Conservation (phyloP, 1,140 invertebrate species). For the Drosophila setifemur region DNA sequence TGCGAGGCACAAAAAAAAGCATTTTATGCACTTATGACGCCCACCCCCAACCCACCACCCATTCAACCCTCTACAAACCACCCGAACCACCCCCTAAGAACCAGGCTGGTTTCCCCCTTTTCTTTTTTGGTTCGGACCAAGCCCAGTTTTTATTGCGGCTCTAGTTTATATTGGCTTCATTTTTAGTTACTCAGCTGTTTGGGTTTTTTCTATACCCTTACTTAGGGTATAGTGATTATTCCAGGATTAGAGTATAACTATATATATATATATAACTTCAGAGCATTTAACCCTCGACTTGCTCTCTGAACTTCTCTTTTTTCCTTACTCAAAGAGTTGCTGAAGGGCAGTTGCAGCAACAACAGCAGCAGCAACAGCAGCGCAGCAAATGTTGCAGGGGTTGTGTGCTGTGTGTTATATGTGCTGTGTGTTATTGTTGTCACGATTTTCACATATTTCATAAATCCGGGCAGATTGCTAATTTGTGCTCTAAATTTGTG, state of each 20-base stretch:
- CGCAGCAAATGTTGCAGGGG: conserved; percentile 42
- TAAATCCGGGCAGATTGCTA: conserved; percentile 77
- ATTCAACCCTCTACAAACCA: conserved; percentile 27
- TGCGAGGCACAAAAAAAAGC: conserved; percentile 71
- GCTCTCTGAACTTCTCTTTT: not conserved
- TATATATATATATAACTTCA: too few relatives aligned
- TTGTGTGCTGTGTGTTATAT: conserved; percentile 12
- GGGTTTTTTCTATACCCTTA: too few relatives aligned
- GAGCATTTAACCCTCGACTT: too few relatives aligned
- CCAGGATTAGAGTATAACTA: too few relatives aligned
- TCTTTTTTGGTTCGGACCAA: conserved; percentile 55
- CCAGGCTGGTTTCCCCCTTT: conserved; percentile 30
- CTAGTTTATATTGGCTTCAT: conserved; percentile 74
- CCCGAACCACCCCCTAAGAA: conserved; percentile 32
- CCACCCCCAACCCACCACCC: conserved; percentile 4
- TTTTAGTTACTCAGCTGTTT: conserved; percentile 78
- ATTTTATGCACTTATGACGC: conserved; percentile 78
- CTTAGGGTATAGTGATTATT: too few relatives aligned
- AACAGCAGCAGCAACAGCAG: conserved; percentile 21
- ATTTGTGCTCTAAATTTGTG: conserved; percentile 75
- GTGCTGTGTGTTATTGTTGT: conserved; percentile 67
- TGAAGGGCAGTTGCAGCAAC: conserved; percentile 53
- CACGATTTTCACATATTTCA: conserved; percentile 78
- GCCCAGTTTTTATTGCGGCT: conserved; percentile 74
- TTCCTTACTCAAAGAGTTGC: not conserved